A percentile compares a stretch with the other conserved stretches of the same genome.
Conservation (phyloP, 2,888 invertebrate species). For the Scaptomyza polygonia region DNA sequence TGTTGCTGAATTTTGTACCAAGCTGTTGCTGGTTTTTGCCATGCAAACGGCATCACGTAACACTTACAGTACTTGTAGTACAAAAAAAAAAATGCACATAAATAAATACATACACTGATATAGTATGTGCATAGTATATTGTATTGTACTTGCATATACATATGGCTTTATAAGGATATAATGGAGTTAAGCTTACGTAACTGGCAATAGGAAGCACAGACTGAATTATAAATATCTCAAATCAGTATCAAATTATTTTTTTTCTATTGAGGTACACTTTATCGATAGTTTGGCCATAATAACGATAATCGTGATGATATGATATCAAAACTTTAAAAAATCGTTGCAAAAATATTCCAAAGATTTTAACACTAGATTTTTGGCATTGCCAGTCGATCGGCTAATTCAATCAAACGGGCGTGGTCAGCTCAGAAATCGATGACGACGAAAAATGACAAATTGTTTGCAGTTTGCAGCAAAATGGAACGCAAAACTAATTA, state of each 20-base stretch:
- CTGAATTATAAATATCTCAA: neutral
- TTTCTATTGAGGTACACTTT: neutral
- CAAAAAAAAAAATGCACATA: slow-evolving; percentile 13
- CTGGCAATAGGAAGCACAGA: neutral
- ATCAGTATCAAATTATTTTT: neutral
- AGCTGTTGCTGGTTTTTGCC: slow-evolving; percentile 51
- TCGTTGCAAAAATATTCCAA: neutral
- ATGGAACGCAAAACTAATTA: slow-evolving; percentile 27
- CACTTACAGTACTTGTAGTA: slow-evolving; percentile 25
- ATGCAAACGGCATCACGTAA: slow-evolving; percentile 66
- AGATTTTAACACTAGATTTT: neutral
- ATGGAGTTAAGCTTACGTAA: neutral
- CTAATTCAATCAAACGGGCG: slow-evolving; percentile 32
- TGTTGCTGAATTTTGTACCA: slow-evolving; percentile 42
- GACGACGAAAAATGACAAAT: slow-evolving; percentile 14
- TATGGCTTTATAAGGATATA: neutral
- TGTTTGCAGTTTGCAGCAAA: slow-evolving; percentile 22
- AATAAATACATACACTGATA: neutral
- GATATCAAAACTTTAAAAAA: too few relatives aligned
- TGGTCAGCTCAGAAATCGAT: slow-evolving; percentile 19
- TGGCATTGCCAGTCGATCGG: slow-evolving; percentile 1
- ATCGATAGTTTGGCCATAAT: neutral
- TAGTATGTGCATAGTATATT: neutral
- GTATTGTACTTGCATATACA: neutral
- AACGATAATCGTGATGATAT: neutral